Evolutionary conservation across 2,113 vertebrate genomes (phyloP), one percentile per base, ranked within the genome.

Genomic region (Antidorcas marsupialis): DNA sequence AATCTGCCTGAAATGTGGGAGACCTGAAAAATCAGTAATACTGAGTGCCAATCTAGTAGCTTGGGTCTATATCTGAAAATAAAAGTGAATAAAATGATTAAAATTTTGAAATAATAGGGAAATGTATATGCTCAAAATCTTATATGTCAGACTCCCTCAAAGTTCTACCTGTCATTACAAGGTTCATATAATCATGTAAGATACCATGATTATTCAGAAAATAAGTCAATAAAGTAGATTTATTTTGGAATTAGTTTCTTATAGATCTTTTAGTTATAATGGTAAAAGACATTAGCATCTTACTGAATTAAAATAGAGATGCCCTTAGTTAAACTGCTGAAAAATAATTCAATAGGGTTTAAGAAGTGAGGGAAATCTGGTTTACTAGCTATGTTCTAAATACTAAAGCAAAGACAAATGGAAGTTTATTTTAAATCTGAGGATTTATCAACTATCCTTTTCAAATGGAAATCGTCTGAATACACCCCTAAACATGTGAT

Each of bases 221-320:
- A 98, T 93, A 88, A 45, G 94, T 62, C 89, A 95, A 25, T 7
- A 10, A 19, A 95, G 76, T 78, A 59, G 36, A 96, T 92, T 50
- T 2, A 53, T 96, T 98, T 98, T 33, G 91, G 30, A 78, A 95
- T 84, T 94, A 94, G 91, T 96, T 94, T 97, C 57, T 55, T 89
- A 59, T n/a, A 85, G 1, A 78, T 90, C 52, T 96, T 98, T 45
- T 50, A 36, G 92, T 97, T 95, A 36, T 96, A 39, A 79, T 19
- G 0, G 78, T 87, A 71, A 85, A 43, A 97, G 7, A 86, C 74
- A 78, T 89, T 95, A 92, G 4, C 36, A 3, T 93, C 74, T 90
- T 97, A 45, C 12, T 28, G 9, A 95, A 33, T 89, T 94, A 95
- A 93, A 78, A 94, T 97, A 98, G 93, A 13, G 7, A 79, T 8